phyloP scores from a whole-genome alignment of 2,797 vertebrate genomes.

The Luscinia megarhynchos region DNA sequence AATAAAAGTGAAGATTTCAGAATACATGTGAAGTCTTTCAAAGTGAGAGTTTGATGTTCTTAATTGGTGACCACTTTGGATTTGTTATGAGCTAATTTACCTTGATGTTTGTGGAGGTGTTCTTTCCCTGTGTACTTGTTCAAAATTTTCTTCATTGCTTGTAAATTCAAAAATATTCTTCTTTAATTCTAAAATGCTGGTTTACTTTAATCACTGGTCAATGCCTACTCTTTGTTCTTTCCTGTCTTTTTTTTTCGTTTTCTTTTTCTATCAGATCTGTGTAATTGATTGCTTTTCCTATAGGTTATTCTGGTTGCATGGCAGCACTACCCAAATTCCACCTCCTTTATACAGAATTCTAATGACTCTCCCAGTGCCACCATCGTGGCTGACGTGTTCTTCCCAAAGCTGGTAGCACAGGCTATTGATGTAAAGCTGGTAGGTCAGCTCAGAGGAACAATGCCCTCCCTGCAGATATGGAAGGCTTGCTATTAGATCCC shows the following conservation, averaged over 20 bases:
- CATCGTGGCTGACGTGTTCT: not conserved
- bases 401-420: not conserved
- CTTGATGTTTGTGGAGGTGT: not conserved
- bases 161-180: not conserved
- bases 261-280: not conserved
- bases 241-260: not conserved
- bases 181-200: not conserved
- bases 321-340: not conserved
- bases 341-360: not conserved
- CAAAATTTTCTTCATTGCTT: not conserved
- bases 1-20: not conserved
- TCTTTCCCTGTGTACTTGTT: not conserved
- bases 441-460: not conserved
- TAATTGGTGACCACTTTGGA: not conserved
- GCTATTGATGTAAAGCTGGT: not conserved
- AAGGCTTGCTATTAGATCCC: not conserved
- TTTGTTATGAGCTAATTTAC: not conserved
- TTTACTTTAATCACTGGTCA: not conserved
- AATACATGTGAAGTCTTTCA: not conserved
- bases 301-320: not conserved
- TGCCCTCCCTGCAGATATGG: not conserved
- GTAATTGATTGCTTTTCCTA: not conserved
- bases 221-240: not conserved
- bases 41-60: not conserved
- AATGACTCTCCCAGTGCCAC: not conserved